phyloP scores from a whole-genome alignment of 2,797 vertebrate genomes.

The Channallabes apus region DNA sequence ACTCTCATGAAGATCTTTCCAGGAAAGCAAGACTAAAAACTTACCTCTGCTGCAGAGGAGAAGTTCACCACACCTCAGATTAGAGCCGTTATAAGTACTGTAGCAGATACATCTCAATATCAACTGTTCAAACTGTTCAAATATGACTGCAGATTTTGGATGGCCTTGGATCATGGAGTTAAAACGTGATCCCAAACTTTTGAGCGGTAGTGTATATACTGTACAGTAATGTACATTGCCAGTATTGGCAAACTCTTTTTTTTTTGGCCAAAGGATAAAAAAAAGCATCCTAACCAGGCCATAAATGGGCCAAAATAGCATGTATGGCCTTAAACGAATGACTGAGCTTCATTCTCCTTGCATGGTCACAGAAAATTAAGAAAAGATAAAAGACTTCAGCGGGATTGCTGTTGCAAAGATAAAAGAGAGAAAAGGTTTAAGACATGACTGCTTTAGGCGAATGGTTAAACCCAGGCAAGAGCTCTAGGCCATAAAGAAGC shows the following conservation, averaged over 20 bases:
- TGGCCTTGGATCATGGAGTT: too few species aligned
- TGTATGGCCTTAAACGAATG: slow-evolving; percentile 26
- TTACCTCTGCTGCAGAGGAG: too few species aligned
- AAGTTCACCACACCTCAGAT: too few species aligned
- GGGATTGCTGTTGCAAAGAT: slow-evolving; percentile 17
- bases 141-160: too few species aligned
- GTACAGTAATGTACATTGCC: slow-evolving; percentile 40
- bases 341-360: slow-evolving; percentile 28
- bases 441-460: slow-evolving; percentile 4
- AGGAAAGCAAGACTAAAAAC: too few species aligned
- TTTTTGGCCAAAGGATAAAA: slow-evolving; percentile 55
- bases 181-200: too few species aligned
- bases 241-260: slow-evolving; percentile 56
- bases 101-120: too few species aligned
- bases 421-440: slow-evolving; percentile 26
- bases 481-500: slow-evolving; percentile 10
- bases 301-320: slow-evolving; percentile 67
- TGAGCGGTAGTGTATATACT: too few species aligned
- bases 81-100: too few species aligned
- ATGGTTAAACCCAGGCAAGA: slow-evolving; percentile 21
- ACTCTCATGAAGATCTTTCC: too few species aligned
- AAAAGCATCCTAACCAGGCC: slow-evolving; percentile 57
- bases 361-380: slow-evolving; percentile 24
- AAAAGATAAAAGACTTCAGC: slow-evolving; percentile 29
- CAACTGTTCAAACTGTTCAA: too few species aligned